phyloP scores from a whole-genome alignment of 2,888 invertebrate species.

The Eremobia ochroleuca region DNA sequence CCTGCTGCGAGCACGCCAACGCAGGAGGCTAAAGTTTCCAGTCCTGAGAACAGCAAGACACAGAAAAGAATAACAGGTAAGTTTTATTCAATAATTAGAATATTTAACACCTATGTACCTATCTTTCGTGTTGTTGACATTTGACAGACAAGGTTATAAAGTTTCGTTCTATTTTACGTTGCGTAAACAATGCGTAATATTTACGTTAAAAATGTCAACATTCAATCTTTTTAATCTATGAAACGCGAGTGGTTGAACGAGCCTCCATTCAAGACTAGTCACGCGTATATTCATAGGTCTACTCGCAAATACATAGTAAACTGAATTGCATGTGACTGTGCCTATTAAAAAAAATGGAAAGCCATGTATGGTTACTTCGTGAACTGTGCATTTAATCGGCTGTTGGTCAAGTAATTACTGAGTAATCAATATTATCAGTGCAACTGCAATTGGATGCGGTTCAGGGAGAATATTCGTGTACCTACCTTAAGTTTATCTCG shows the following conservation, averaged over 20 bases:
- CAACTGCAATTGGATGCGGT: constrained; percentile 58
- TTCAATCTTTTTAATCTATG: constrained; percentile 44
- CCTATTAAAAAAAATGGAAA: neutral
- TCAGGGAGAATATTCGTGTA: constrained; percentile 32
- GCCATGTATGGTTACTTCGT: constrained; percentile 19
- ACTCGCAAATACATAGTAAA: constrained; percentile 23
- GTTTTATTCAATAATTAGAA: constrained; percentile 60
- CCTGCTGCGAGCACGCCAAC: constrained; percentile 78
- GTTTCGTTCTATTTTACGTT: constrained; percentile 56
- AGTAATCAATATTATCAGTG: constrained; percentile 66
- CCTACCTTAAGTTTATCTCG: constrained; percentile 42
- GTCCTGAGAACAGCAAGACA: constrained; percentile 87
- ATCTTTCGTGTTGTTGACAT: constrained; percentile 11
- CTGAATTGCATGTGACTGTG: neutral
- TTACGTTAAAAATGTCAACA: constrained; percentile 57
- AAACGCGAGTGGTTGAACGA: constrained; percentile 53
- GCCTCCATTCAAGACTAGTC: constrained; percentile 47
- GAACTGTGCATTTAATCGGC: constrained; percentile 62
- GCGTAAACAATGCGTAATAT: constrained; percentile 63
- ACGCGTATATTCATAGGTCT: constrained; percentile 23
- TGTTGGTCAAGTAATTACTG: constrained; percentile 59
- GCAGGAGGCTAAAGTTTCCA: constrained; percentile 83
- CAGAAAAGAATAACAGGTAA: constrained; percentile 92
- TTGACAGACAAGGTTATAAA: constrained; percentile 28
- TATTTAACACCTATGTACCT: too few species aligned